A percentile compares a stretch with the other conserved stretches of the same genome.
Conservation (phyloP, 1,140 invertebrate species). For the Bombus pyrosoma region DNA sequence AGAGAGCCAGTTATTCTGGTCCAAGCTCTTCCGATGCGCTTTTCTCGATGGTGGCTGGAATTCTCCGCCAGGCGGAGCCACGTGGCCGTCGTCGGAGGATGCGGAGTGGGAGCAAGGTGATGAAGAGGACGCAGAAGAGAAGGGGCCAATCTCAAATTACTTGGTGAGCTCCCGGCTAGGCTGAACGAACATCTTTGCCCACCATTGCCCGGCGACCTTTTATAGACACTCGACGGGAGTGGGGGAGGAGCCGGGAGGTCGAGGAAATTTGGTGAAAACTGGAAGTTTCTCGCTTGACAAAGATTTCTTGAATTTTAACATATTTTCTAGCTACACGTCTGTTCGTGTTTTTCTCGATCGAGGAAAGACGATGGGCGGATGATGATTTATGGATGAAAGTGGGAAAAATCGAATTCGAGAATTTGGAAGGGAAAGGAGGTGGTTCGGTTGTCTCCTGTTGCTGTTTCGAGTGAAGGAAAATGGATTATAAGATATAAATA, state of each 20-base stretch:
- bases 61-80: conserved; percentile 72
- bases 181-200: conserved; percentile 70
- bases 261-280: conserved; percentile 73
- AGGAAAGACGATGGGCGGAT: no score
- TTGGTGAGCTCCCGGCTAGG: conserved; percentile 72
- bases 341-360: not conserved
- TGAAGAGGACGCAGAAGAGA: conserved; percentile 67
- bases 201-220: conserved; percentile 74
- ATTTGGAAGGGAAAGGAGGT: not conserved
- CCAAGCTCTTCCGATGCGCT: conserved; percentile 52
- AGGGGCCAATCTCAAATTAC: conserved; percentile 79
- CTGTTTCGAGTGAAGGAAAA: conserved; percentile 30
- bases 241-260: conserved; percentile 66
- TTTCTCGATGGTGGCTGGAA: conserved; percentile 60
- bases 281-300: conserved; percentile 50
- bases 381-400: not conserved
- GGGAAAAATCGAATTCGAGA: not conserved
- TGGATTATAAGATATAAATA: conserved; percentile 52
- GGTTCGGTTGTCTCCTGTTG: not conserved
- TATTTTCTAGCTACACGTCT: not conserved
- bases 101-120: conserved; percentile 56
- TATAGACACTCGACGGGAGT: conserved; percentile 76
- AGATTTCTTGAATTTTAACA: conserved; percentile 10
- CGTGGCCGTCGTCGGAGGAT: conserved; percentile 1
- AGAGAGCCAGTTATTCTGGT: conserved; percentile 63